phyloP scores from a whole-genome alignment of 2,113 vertebrate species.

The Piprites chloris region DNA sequence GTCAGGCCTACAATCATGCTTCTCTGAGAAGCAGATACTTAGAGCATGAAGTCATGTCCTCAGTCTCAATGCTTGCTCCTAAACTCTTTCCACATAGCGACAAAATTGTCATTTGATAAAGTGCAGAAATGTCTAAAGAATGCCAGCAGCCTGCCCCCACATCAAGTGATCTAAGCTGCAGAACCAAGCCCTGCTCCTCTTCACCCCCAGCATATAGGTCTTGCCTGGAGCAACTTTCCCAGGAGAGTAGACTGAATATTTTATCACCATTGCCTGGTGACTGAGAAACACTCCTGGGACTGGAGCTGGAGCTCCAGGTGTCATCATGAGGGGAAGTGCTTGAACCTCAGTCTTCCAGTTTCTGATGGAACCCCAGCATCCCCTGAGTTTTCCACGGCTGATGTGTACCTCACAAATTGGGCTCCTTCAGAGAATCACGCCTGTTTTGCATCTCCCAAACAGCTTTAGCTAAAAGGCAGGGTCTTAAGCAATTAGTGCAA shows the following conservation, averaged over 20 bases:
- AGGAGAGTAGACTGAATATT: neutral
- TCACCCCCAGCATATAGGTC: neutral
- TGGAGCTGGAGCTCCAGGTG: neutral
- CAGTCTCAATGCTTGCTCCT: neutral
- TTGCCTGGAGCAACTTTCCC: neutral
- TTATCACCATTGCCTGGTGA: neutral
- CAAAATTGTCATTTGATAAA: neutral
- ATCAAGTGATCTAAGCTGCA: neutral
- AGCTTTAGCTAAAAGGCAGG: conserved; percentile 3
- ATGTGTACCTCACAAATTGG: neutral
- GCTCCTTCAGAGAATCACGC: neutral
- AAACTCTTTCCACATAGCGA: neutral
- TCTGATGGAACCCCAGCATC: neutral
- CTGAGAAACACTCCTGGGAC: neutral
- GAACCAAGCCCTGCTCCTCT: neutral
- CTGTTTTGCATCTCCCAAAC: conserved; percentile 26
- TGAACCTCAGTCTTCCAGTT: neutral
- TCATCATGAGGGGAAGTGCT: neutral
- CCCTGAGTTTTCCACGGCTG: neutral
- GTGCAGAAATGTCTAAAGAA: neutral
- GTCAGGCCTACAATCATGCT: neutral
- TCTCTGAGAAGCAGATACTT: neutral
- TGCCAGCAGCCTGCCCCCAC: neutral
- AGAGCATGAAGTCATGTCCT: neutral
- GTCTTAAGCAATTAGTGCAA: conserved; percentile 6